A percentile compares a stretch with the other conserved stretches of the same genome.
These are phyloP conservation scores for Boulengeromyrus knoepffleri DNA, from an alignment of 2,113 vertebrate genomes.

Conservation along the genomic window DNA sequence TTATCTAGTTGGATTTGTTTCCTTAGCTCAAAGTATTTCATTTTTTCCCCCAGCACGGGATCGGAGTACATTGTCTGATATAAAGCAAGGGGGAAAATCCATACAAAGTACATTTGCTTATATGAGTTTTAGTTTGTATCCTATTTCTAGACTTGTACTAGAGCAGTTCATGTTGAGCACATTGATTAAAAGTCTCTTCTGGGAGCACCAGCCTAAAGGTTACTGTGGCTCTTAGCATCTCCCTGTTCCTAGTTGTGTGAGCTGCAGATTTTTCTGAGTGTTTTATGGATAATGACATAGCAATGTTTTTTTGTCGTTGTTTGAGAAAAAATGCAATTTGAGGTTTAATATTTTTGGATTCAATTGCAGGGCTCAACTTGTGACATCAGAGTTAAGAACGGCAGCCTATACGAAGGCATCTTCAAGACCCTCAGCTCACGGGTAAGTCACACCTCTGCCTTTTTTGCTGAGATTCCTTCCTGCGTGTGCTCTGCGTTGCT, in stretches of 20 bases:
- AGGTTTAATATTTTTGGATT: not conserved
- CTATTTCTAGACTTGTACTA: not conserved
- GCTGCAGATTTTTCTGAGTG: not conserved
- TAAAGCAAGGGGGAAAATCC: not conserved
- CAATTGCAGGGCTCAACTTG: conserved; percentile 75
- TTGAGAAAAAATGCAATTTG: not conserved
- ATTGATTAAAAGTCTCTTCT: not conserved
- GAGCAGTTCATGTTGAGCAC: not conserved
- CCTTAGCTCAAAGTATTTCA: not conserved
- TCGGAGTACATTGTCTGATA: not conserved
- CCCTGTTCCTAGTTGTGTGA: not conserved
- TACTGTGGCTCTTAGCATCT: not conserved
- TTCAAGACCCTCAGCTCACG: conserved; percentile 86
- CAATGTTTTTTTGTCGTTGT: not conserved
- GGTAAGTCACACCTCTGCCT: conserved; percentile 48
- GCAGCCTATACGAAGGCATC: conserved; percentile 77
- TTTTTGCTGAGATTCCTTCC: not conserved
- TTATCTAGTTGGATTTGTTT: not conserved
- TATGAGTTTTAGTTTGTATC: not conserved
- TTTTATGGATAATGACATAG: not conserved
- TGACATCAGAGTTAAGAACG: conserved; percentile 83
- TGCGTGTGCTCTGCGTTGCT: not conserved
- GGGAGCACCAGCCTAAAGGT: not conserved
- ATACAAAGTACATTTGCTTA: not conserved
- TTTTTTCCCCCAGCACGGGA: not conserved